Conservation (phyloP, 2,888 invertebrate species). For the Agrochola lota region DNA sequence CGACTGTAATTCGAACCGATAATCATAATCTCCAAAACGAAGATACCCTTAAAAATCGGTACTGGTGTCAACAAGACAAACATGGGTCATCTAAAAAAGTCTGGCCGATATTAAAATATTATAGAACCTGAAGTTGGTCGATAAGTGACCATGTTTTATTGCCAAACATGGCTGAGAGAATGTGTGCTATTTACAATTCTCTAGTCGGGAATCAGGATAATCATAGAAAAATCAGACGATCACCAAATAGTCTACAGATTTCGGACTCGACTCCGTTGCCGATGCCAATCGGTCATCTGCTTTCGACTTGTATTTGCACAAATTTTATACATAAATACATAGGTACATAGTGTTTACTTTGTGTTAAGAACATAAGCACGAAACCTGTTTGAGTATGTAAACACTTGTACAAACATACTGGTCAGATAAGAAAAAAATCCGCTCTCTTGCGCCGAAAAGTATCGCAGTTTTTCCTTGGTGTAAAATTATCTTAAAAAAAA, state of each 20-base stretch:
- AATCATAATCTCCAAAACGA: background rate
- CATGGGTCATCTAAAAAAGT: no score
- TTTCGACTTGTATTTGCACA: conserved; percentile 4
- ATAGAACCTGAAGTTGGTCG: background rate
- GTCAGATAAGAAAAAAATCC: conserved; percentile 7
- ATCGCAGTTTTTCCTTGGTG: background rate
- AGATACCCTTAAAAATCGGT: background rate
- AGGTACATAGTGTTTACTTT: conserved; percentile 13
- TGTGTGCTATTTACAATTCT: background rate
- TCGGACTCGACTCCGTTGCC: background rate
- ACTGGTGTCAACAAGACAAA: background rate
- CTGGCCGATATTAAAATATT: background rate
- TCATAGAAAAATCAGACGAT: background rate
- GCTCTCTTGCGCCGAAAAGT: background rate
- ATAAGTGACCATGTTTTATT: background rate
- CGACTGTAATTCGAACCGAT: background rate
- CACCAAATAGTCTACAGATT: background rate
- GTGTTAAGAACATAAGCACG: conserved; percentile 18
- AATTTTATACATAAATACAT: background rate
- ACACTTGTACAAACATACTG: conserved; percentile 42
- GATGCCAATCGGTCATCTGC: background rate
- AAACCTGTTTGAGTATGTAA: conserved; percentile 48
- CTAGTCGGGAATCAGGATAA: background rate
- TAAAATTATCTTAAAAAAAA: background rate
- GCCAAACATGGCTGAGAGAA: background rate